Base-by-base conservation (phyloP, 2,888 invertebrate genomes). In the Leucozona laternaria region DNA sequence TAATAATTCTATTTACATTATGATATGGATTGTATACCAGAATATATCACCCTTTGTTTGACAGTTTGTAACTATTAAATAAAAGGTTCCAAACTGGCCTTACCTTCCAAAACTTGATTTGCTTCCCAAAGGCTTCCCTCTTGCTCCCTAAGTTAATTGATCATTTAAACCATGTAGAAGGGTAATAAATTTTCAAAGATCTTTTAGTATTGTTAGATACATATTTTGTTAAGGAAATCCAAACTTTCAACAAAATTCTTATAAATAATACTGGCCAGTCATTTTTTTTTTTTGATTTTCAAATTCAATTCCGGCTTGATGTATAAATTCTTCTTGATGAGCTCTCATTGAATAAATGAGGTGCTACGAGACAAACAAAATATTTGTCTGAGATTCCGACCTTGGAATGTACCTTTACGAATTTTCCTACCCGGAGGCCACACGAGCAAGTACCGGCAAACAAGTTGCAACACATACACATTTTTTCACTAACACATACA, bases 271-370 rank as follows among this genome's bases (percentile, higher is more conserved):
- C 17, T 37, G n/a, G 66, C 5, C 6, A 6, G 11, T 66, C 6
- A 22, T 22, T 50, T 50, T 50, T 25, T 5, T 50, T 13, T 50
- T 20, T 48, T 48, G 22, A 20, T 25, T 50, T 50, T 73, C 11
- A 40, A 13, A 53, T 68, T 68, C 25, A 11, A 80, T 80, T 80
- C 80, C 77, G 81, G 81, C 45, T 81, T 48, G 48, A 81, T 57
- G 81, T 71, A 81, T 77, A 7, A 57, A 81, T 70, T 76, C 71
- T 70, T 62, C 37, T 22, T 71, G 62, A 81, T 76, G 50, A 81
- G 64, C 34, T 81, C 40, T 57, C 64, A 50, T 64, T 77, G 37
- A 81, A 81, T 77, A 43, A 81, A 81, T 81, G 10, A 62, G 80
- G 60, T 70, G 76, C 45, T 62, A 34, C 15, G 40, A 28, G 15